phyloP scores from a whole-genome alignment of 1,140 invertebrate species.

The Ditylenchus dipsaci region DNA sequence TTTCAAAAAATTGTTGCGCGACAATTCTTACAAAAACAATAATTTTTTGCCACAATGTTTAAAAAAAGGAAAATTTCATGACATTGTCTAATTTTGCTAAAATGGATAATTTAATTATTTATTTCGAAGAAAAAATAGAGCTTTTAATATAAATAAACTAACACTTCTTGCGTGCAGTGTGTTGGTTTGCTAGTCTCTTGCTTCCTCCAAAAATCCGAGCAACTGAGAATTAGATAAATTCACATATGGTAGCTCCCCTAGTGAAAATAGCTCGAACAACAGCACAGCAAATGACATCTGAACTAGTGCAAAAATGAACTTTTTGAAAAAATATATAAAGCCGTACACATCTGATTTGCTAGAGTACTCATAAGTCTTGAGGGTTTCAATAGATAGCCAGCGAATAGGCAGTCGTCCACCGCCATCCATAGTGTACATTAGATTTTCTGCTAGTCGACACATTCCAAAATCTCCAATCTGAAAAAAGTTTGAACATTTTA shows the following conservation, averaged over 20 bases:
- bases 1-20: too few species aligned
- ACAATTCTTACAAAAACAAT: too few species aligned
- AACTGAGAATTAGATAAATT: constrained; percentile 26
- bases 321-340: neutral
- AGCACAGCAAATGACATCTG: constrained; percentile 46
- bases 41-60: too few species aligned
- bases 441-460: constrained; percentile 84
- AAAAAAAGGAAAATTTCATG: too few species aligned
- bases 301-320: neutral
- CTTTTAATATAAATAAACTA: neutral
- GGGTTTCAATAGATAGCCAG: constrained; percentile 97
- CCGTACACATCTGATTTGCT: constrained; percentile 46
- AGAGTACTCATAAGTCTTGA: constrained; percentile 63
- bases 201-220: constrained; percentile 11
- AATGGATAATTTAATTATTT: too few species aligned
- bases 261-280: constrained; percentile 46
- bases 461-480: constrained; percentile 91
- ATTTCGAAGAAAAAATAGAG: too few species aligned
- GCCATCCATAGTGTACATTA: constrained; percentile 90
- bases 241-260: constrained; percentile 48
- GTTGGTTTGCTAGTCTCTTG: neutral
- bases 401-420: constrained; percentile 77
- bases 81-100: too few species aligned
- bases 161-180: neutral
- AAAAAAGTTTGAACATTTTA: neutral